These are phyloP conservation scores for Drosophila pectinifera DNA, from an alignment of 1,140 invertebrate genomes.

Conservation along the genomic window DNA sequence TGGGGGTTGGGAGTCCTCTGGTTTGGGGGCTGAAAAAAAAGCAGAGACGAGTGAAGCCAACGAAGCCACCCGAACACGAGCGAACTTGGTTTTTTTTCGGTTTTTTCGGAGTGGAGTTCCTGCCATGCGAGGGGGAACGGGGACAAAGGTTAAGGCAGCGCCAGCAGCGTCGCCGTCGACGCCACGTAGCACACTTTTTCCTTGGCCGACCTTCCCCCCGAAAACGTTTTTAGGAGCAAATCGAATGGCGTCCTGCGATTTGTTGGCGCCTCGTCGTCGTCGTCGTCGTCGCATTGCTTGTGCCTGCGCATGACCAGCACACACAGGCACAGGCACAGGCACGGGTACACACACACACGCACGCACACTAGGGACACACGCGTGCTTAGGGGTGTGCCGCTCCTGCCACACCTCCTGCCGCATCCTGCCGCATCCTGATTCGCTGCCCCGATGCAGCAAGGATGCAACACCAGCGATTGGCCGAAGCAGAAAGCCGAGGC, in stretches of 20 bases:
- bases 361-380: slow-evolving; percentile 58
- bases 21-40: slow-evolving; percentile 11
- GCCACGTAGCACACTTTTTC: slow-evolving; percentile 57
- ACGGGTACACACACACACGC: slow-evolving; percentile 39
- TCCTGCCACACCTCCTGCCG: slow-evolving; percentile 25
- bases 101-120: slow-evolving; percentile 42
- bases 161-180: slow-evolving; percentile 18
- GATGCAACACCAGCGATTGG: slow-evolving; percentile 71
- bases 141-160: slow-evolving; percentile 57
- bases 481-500: slow-evolving; percentile 3
- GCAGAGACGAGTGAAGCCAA: slow-evolving; percentile 37
- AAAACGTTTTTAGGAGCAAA: slow-evolving; percentile 66
- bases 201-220: slow-evolving; percentile 2
- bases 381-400: slow-evolving; percentile 34
- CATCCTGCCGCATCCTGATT: slow-evolving; percentile 65
- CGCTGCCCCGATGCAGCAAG: slow-evolving; percentile 64
- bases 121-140: slow-evolving; percentile 8
- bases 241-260: slow-evolving; percentile 69
- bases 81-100: slow-evolving; percentile 10
- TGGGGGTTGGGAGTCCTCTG: slow-evolving; percentile 10
- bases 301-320: slow-evolving; percentile 75
- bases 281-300: slow-evolving; percentile 21
- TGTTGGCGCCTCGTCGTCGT: slow-evolving; percentile 55
- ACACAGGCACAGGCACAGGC: slow-evolving; percentile 33
- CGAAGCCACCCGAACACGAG: slow-evolving; percentile 31